These are phyloP conservation scores for Drosophila erecta DNA, from an alignment of 1,140 invertebrate genomes.

Conservation along the genomic window DNA sequence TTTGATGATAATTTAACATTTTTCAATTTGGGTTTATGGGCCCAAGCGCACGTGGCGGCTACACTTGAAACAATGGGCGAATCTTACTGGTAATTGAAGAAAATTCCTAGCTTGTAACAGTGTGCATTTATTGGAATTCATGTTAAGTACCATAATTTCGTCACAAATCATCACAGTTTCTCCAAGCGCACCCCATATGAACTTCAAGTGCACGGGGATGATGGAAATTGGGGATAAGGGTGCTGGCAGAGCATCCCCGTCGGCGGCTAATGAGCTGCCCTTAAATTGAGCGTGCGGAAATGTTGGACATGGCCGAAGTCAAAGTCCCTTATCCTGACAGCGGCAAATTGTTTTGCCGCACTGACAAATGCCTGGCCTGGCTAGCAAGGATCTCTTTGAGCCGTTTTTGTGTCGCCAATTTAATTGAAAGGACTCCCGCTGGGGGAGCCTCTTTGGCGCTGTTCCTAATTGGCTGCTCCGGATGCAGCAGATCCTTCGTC, in stretches of 20 bases:
- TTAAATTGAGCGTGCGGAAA: constrained; percentile 53
- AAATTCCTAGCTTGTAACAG: too few relatives aligned
- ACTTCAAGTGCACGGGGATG: not conserved
- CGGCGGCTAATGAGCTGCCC: constrained; percentile 46
- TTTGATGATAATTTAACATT: constrained; percentile 79
- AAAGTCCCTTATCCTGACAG: constrained; percentile 42
- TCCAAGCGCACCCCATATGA: constrained; percentile 10
- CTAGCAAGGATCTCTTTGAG: constrained; percentile 12
- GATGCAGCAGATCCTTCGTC: constrained; percentile 19
- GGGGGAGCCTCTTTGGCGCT: constrained; percentile 56
- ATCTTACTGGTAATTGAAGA: too few relatives aligned
- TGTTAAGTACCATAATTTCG: too few relatives aligned
- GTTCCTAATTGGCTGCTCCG: constrained; percentile 68
- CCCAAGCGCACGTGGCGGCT: constrained; percentile 16
- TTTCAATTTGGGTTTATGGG: constrained; percentile 55
- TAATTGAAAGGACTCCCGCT: constrained; percentile 53
- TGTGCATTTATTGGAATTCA: too few relatives aligned
- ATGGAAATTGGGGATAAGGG: not conserved
- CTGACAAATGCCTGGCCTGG: constrained; percentile 32
- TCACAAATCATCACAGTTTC: not conserved
- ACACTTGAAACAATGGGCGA: constrained; percentile 9
- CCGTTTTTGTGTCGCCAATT: constrained; percentile 32
- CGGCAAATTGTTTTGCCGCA: constrained; percentile 47
- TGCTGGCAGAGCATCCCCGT: not conserved
- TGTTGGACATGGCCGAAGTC: constrained; percentile 43